Base-by-base conservation (phyloP, 2,888 invertebrate genomes). In the Habroteleia sp. region DNA sequence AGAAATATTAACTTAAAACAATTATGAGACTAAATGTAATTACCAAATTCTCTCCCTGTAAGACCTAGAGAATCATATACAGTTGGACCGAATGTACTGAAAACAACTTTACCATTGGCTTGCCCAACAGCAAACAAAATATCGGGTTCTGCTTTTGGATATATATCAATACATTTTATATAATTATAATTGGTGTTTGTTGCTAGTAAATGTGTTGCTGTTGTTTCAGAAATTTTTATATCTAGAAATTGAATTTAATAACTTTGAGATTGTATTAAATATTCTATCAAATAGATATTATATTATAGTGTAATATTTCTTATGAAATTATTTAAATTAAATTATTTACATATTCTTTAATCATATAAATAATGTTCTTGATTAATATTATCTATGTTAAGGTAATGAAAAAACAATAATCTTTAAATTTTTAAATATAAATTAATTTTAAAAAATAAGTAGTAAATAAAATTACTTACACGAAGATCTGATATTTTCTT, bases 111-210 rank as follows among this genome's bases (percentile, higher is more conserved):
- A n/a, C 98, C 97, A 90, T 94, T 97, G 0, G 94, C 93, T 84
- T 96, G 93, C 0, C 97, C 98, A 3, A 97, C 92, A 0, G 97
- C 97, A 29, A 98, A 89, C 37, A 97, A 90, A 31, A 96, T 92
- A 81, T 96, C 96, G 0, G 92, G 91, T 54, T 94, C 93, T 23
- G 92, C 91, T 54, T 93, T 91, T 14, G 96, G 96, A 81, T 95
- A 95, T 85, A 97, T 94, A 81, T 97, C 96, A 23, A 97, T 92
- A 86, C 96, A 96, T 81, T 96, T 95, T 4, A 96, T 93, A 82
- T 95, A 93, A 85, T 95, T 91, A 89, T 95, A 91, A 82, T 91
- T 93, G 16, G 93, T 92, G 83, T 94, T 94, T 0, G 93, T 93
- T 0, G 94, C 93, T 1, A 95, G 86, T 4, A 95, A 90, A 75